These are phyloP conservation scores for Oreotrochilus melanogaster DNA, from an alignment of 2,113 vertebrate species.

Conservation along the genomic window DNA sequence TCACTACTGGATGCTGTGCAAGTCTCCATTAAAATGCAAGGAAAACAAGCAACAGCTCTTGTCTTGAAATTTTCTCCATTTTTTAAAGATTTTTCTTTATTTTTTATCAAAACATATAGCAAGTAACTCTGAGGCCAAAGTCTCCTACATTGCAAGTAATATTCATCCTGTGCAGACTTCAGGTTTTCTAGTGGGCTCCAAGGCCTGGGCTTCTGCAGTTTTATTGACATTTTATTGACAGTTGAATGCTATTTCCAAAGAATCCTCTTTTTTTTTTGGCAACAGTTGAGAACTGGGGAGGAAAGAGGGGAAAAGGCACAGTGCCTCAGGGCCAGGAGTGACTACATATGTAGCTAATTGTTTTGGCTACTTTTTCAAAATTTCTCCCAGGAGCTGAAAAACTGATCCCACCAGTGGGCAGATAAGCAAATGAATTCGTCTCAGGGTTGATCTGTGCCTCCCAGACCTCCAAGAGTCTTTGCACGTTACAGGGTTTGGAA, in stretches of 20 bases:
- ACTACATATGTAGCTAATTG: conserved; percentile 11
- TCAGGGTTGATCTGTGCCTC: conserved; percentile 6
- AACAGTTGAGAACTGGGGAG: neutral
- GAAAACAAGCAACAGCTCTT: neutral
- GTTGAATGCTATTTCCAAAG: neutral
- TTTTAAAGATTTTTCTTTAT: neutral
- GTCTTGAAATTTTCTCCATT: neutral
- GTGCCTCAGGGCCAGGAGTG: neutral
- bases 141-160: neutral
- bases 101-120: neutral
- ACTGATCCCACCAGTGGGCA: neutral
- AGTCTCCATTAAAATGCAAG: neutral
- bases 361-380: conserved; percentile 26
- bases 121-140: neutral
- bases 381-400: neutral
- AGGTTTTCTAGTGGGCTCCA: neutral
- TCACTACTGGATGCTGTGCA: neutral
- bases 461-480: conserved; percentile 3
- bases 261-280: neutral
- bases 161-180: neutral
- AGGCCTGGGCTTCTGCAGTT: neutral
- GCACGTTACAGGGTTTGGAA: neutral
- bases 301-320: neutral
- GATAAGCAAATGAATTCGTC: conserved; percentile 23
- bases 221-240: neutral